phyloP scores from a whole-genome alignment of 2,797 vertebrate genomes.

The Lycodopsis pacificus region DNA sequence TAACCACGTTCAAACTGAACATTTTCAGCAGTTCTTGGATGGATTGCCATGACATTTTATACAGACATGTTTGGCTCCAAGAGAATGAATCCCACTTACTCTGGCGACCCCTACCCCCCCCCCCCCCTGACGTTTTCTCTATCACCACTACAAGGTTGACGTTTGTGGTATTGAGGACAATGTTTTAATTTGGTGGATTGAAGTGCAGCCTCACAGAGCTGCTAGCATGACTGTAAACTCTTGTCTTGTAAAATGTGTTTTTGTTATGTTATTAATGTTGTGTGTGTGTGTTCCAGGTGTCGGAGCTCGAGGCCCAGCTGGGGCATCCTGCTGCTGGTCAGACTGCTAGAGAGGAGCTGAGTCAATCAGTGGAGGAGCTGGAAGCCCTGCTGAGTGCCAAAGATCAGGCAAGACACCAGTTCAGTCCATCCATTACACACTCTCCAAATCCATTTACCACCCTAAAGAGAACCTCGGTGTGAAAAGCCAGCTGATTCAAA shows the following conservation, averaged over 20 bases:
- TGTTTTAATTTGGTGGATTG: too few species aligned
- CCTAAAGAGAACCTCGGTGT: background rate
- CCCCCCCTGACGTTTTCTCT: background rate
- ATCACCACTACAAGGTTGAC: background rate
- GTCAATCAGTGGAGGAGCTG: slow-evolving; percentile 88
- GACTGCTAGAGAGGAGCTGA: slow-evolving; percentile 84
- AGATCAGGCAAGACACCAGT: slow-evolving; percentile 86
- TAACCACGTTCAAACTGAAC: background rate
- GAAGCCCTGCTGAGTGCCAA: slow-evolving; percentile 90
- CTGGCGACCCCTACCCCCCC: too few species aligned
- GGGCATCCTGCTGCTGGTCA: slow-evolving; percentile 75
- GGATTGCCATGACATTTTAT: background rate
- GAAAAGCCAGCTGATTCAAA: slow-evolving; percentile 1
- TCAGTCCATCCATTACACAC: slow-evolving; percentile 13
- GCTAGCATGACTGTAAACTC: background rate
- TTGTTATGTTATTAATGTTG: background rate
- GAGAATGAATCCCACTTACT: background rate
- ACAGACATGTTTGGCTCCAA: background rate
- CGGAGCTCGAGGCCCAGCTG: slow-evolving; percentile 91
- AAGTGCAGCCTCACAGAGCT: background rate
- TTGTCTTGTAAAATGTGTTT: background rate
- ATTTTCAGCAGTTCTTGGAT: background rate
- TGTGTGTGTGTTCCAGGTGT: slow-evolving; percentile 83
- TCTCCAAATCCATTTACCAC: slow-evolving; percentile 26
- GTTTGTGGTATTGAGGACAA: too few species aligned